Base-by-base conservation (phyloP, 2,797 vertebrate genomes). In the Anguilla megastoma region DNA sequence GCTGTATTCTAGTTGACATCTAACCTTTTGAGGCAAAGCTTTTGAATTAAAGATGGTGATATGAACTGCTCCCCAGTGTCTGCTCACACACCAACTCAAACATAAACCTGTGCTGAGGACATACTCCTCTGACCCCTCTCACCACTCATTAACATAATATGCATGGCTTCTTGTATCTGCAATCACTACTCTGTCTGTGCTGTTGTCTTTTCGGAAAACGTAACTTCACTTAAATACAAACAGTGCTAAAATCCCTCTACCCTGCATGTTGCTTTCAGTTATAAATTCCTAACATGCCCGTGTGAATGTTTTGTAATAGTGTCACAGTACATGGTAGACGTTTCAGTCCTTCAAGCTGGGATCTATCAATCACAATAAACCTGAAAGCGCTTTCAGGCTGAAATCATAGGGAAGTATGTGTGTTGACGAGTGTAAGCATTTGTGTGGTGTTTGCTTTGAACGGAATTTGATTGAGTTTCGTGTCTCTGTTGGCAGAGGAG, bases 11-110 rank as follows among this genome's bases (percentile, higher is more conserved):
- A 82, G 18, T n/a, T 82, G 50, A 4, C 41, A 21, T 82, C 18
- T 48, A 2, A 8, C 79, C 79, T 82, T 7, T 5, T 50, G 79
- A 82, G 41, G 24, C 21, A 50, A 82, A 82, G 8, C 41, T 82
- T 45, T 48, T 82, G 45, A 82, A 82, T 82, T n/a, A 82, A 82
- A 82, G 41, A 82, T 82, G 79, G 8, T 82, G 41, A 48, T n/a
- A 8, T 82, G 79, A 50, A 50, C 41, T 48, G 41, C 8, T 50
- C 79, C 45, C 79, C 21, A 9, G 79, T 82, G 79, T 82, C 79
- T n/a, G 24, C 24, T 48, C 18, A 50, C 41, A 50, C 41, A 82
- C 79, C 45, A 27, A 24, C 45, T n/a, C 18, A 50, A 82, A 50
- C 18, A 50, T 9, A 9, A 9, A 50, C 2, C 21, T 6, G 21